phyloP scores from a whole-genome alignment of 2,113 vertebrate species.

The Podilymbus podiceps region DNA sequence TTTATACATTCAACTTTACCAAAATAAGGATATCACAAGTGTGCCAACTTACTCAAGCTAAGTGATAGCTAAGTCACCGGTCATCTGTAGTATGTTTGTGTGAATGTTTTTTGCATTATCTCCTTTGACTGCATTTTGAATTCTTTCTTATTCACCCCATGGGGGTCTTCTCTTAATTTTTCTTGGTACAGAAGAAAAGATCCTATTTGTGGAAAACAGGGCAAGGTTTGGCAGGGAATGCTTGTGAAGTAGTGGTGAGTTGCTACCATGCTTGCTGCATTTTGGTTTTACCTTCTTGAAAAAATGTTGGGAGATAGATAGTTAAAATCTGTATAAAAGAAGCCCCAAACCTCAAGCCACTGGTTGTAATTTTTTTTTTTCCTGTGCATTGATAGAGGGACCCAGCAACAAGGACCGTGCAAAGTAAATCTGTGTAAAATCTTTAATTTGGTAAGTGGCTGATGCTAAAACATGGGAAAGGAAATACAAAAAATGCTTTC shows the following conservation, averaged over 20 bases:
- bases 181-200: not conserved
- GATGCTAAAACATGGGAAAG: not conserved
- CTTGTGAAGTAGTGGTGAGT: rapidly evolving
- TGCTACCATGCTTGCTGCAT: not conserved
- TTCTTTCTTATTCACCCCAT: not conserved
- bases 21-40: not conserved
- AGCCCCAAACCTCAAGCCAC: not conserved
- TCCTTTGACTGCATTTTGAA: not conserved
- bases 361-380: not conserved
- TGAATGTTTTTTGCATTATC: not conserved
- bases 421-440: not conserved
- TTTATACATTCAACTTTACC: not conserved
- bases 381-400: not conserved
- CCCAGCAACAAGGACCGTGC: not conserved
- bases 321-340: not conserved
- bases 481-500: not conserved
- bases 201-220: not conserved
- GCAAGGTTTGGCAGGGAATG: not conserved
- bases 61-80: not conserved
- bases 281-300: not conserved
- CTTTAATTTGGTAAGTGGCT: not conserved
- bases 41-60: not conserved
- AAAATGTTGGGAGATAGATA: not conserved
- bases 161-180: not conserved
- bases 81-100: not conserved